These are phyloP conservation scores for Dilophus febrilis DNA, from an alignment of 2,888 invertebrate genomes.

Conservation along the genomic window DNA sequence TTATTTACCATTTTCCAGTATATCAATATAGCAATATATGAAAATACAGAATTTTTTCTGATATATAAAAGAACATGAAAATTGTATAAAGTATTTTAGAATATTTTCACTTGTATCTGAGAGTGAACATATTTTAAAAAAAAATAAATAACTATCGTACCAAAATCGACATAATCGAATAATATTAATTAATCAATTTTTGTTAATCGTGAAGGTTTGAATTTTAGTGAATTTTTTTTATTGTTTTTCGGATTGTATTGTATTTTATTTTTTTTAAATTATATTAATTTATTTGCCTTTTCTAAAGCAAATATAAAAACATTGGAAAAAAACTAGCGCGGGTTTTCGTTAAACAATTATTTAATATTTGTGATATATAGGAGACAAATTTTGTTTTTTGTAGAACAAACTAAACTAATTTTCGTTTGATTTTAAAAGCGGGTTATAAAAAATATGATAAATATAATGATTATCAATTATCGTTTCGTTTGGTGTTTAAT, in stretches of 20 bases:
- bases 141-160: no score
- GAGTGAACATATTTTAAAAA: not conserved
- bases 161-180: not conserved
- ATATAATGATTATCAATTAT: not conserved
- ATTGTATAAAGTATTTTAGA: constrained; percentile 1
- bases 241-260: no score
- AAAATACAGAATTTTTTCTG: not conserved
- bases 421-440: not conserved
- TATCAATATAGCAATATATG: not conserved
- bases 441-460: not conserved
- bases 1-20: not conserved
- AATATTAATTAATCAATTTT: not conserved
- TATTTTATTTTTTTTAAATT: no score
- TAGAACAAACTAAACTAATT: no score
- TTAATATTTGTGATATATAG: no score
- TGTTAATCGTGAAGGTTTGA: not conserved
- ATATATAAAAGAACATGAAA: constrained; percentile 2
- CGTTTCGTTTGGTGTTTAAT: not conserved
- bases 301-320: no score
- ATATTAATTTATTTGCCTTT: no score
- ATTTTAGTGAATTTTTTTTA: no score
- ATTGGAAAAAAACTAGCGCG: no score
- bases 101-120: not conserved
- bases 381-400: no score
- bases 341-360: no score